Evolutionary conservation across 2,113 vertebrate species (phyloP), one percentile per base, ranked within the genome.

Genomic region (Gopherus flavomarginatus): DNA sequence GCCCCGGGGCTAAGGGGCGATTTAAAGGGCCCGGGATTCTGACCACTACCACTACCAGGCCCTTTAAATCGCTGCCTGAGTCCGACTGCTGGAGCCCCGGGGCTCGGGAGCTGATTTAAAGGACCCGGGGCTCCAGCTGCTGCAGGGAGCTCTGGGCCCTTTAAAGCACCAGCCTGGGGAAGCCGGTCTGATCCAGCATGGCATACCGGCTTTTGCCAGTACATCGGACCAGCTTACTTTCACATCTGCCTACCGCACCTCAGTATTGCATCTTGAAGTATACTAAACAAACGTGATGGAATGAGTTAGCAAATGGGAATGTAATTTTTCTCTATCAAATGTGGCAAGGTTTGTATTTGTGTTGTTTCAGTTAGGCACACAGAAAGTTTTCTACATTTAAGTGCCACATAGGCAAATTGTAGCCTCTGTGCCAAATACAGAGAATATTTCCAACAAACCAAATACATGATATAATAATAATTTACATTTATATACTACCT

Each of bases 401-500:
- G n/a, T 42, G 11, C 10, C 72, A 44, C 38, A 44, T 24, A 42
- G 9, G 38, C 22, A 77, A 77, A 42, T 12, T 42, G 9, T 22
- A 42, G 10, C 3, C 4, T 0, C 38, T 47, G 21, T 69, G 35
- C 77, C 52, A 4, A 0, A 69, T 19, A 11, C 10, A 5, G 27
- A 69, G 6, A 42, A 21, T 54, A 75, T 72, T 53, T 75, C 9
- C n/a, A 75, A 75, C 80, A 13, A 62, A 31, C 49, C 54, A 65
- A 78, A 52, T 0, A 17, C 11, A 27, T 22, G 19, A 42, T n/a
- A 14, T 2, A 5, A 49, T 31, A 29, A 90, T 27, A 57, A 27
- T 42, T 87, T 42, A n/a, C 1, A 0, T 6, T 21, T 19, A 27
- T 44, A 31, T 2, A 3, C 16, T 0, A 0, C 14, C 3, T 42